Percentiles rank a stretch among this genome's conserved stretches.
Conservation (phyloP, 2,888 invertebrate genomes). For the Choristoneura rosaceana region DNA sequence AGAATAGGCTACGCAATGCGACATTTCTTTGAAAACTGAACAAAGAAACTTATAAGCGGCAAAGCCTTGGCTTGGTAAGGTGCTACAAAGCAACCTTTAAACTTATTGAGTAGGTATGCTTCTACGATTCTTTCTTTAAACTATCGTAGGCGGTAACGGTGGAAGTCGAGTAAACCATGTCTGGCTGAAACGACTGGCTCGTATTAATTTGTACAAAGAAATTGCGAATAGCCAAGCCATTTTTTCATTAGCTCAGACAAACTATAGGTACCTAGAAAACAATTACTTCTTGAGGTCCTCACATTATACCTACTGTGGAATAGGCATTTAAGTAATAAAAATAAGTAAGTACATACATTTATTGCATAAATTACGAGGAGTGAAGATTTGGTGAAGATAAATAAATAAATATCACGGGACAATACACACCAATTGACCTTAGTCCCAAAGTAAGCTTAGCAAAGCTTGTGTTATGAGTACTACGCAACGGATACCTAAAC, state of each 20-base stretch:
- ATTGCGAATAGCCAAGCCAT: slow-evolving; percentile 10
- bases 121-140: slow-evolving; percentile 7
- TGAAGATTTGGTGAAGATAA: too few species aligned
- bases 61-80: slow-evolving; percentile 39
- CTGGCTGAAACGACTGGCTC: background rate
- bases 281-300: background rate
- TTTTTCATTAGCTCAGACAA: slow-evolving; percentile 12
- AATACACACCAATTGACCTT: too few species aligned
- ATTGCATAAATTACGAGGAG: too few species aligned
- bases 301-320: background rate
- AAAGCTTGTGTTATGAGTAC: too few species aligned
- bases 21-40: slow-evolving; percentile 50
- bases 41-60: slow-evolving; percentile 35
- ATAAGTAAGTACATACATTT: too few species aligned
- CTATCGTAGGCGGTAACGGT: background rate
- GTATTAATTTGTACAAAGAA: slow-evolving; percentile 18
- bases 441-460: too few species aligned
- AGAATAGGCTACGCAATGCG: slow-evolving; percentile 60
- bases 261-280: background rate
- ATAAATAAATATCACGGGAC: too few species aligned
- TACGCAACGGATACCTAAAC: too few species aligned
- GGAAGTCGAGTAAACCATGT: background rate
- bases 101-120: slow-evolving; percentile 10
- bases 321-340: background rate
- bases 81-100: slow-evolving; percentile 29